Base-by-base conservation (phyloP, 2,888 invertebrate species). In the Dendrolimus pini region DNA sequence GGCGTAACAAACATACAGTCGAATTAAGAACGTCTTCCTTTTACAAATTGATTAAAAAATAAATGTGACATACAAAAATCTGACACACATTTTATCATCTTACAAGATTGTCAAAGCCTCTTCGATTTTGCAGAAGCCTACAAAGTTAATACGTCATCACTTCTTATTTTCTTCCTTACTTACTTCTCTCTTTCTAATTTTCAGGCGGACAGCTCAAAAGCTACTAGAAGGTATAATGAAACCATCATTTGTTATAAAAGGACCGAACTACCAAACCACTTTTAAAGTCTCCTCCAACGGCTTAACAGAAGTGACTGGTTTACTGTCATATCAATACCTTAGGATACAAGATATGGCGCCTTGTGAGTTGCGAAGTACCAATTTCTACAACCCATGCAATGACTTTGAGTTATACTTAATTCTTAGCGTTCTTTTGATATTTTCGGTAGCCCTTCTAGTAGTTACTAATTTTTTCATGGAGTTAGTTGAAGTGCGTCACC, bases 371-470 rank as follows among this genome's bases (percentile, higher is more conserved):
- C 56, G 54, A 41, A 65, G 59, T 7, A 56, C 58, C 6, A 58
- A 67, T 13, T 79, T 60, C 57, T 55, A 59, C n/a, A 57, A 61
- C 0, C 66, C 70, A 0, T 80, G 79, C 55, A 60, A 68, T 6
- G 61, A 71, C 3, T 52, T 7, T 0, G 42, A 63, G 1, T n/a
- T 72, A 0, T 55, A 74, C 0, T 47, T 65, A 0, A 18, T 72
- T 0, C 60, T 74, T 61, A 54, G 66, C 0, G 42, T 65, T 0
- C 1, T 75, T 0, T 60, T 73, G n/a, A 7, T 71, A n/a, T 71
- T 78, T 12, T 55, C 58, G 0, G 41, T 67, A 1, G 59, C 61
- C 0, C 0, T 65, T 1, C 58, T 72, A 1, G 9, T 63, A 6
- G 59, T 74, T 1, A 55, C 58, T 1, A 56, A 8, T 7, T 56